phyloP scores from a whole-genome alignment of 2,888 invertebrate species.

The Mesorhabditis sp. region DNA sequence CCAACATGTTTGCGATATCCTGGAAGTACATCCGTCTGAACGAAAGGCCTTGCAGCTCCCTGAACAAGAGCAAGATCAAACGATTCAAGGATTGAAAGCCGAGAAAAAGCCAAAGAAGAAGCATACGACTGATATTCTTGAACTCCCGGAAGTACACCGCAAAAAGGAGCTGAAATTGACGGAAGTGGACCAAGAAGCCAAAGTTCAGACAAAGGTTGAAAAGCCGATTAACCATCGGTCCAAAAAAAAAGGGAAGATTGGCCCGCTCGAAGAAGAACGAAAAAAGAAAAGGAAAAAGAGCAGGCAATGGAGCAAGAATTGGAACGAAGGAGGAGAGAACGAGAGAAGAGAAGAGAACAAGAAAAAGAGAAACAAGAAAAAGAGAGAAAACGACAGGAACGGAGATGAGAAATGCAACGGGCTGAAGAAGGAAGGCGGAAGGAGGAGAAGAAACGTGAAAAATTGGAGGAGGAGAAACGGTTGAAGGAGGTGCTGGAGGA shows the following conservation, averaged over 20 bases:
- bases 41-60: not conserved
- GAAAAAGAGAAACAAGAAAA: not conserved
- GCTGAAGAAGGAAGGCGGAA: slow-evolving; percentile 7
- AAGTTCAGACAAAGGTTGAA: slow-evolving; percentile 2
- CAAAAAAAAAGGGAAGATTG: too few relatives aligned
- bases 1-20: not conserved
- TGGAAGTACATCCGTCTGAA: not conserved
- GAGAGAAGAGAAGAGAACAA: not conserved
- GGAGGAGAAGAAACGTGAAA: slow-evolving; percentile 9
- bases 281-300: slow-evolving; percentile 5
- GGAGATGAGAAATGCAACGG: not conserved
- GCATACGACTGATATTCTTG: not conserved
- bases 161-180: not conserved
- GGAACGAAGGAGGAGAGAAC: not conserved
- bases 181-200: not conserved
- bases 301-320: not conserved
- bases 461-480: slow-evolving; percentile 8
- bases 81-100: too few relatives aligned
- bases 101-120: not conserved
- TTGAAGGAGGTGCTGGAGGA: slow-evolving; percentile 9
- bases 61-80: not conserved
- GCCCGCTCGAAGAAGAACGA: not conserved
- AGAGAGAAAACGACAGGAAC: not conserved
- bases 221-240: too few relatives aligned
- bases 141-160: not conserved